Evolutionary conservation across 2,888 invertebrate species (phyloP).

Genomic region (Hartigia nigra): DNA sequence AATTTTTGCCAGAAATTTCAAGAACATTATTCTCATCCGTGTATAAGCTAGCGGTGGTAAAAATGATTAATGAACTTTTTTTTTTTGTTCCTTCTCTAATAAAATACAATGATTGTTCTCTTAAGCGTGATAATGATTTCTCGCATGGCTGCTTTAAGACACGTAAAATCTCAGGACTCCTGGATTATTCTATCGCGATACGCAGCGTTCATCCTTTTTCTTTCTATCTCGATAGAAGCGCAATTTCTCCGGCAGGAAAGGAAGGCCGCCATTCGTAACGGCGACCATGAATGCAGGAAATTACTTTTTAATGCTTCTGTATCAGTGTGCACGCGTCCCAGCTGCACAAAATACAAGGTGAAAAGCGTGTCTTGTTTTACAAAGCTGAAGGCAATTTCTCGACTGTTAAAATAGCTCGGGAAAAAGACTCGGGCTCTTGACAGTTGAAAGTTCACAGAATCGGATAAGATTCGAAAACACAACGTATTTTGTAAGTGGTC

Average conservation of each 20-base stretch:
- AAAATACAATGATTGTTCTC: background rate
- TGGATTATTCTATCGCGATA: background rate
- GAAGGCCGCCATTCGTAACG: no score
- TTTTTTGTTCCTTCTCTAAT: background rate
- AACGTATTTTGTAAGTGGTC: no score
- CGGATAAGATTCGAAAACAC: no score
- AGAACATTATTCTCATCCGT: background rate
- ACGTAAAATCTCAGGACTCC: background rate
- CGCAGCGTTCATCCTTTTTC: background rate
- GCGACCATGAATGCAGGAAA: background rate
- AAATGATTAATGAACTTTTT: background rate
- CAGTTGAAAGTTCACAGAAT: no score
- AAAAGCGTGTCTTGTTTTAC: no score
- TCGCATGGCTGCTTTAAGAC: background rate
- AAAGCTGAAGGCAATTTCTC: no score
- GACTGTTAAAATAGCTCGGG: no score
- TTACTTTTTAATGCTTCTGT: background rate
- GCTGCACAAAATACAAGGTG: no score
- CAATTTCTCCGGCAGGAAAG: no score
- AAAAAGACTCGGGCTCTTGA: no score
- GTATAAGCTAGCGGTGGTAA: background rate
- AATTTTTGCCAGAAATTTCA: background rate
- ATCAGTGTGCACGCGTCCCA: no score
- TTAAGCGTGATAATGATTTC: background rate
- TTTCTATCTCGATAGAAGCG: background rate